Evolutionary conservation across 2,797 vertebrate species (phyloP).

Genomic region (Artibeus jamaicensis): DNA sequence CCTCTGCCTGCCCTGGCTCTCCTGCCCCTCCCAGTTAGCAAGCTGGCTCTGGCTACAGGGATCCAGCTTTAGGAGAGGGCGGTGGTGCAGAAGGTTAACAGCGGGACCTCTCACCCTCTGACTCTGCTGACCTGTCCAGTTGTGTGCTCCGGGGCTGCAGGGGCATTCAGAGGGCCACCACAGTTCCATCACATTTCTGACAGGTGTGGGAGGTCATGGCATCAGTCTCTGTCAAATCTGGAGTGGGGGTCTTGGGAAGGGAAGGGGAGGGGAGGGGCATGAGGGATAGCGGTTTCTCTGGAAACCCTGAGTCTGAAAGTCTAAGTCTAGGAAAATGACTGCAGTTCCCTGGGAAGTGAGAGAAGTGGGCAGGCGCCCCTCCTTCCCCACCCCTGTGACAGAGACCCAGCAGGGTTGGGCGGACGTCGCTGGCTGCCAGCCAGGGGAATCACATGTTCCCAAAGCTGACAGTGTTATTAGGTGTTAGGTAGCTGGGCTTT

Average conservation of each 20-base stretch:
- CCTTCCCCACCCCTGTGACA: too few relatives aligned
- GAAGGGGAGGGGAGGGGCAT: neutral
- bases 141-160: neutral
- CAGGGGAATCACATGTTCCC: neutral
- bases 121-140: neutral
- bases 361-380: neutral
- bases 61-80: neutral
- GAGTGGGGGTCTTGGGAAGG: neutral
- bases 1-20: neutral
- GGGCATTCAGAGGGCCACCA: neutral
- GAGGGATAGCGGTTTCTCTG: neutral
- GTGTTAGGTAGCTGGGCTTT: neutral
- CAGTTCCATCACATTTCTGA: too few relatives aligned
- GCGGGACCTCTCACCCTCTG: rapidly evolving
- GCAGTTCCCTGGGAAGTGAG: neutral
- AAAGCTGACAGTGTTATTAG: neutral
- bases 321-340: neutral
- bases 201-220: neutral
- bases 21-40: neutral
- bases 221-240: neutral
- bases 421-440: neutral
- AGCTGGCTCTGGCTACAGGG: neutral
- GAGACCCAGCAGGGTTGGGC: neutral
- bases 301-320: neutral
- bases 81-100: neutral